Evolutionary conservation across 2,888 invertebrate genomes (phyloP).

Genomic region (Stenichneumon culpator): DNA sequence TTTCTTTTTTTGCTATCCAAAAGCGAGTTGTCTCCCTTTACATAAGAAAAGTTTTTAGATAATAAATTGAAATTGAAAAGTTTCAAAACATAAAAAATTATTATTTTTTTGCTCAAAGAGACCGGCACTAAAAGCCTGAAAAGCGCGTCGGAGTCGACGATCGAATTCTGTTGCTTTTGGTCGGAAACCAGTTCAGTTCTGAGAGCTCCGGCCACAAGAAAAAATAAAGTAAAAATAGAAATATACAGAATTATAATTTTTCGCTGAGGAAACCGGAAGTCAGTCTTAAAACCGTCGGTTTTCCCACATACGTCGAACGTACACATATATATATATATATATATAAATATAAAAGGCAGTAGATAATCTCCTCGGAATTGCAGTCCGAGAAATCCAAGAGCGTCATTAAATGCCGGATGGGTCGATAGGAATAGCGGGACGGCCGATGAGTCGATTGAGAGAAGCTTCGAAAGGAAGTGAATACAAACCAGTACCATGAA

Average conservation of each 20-base stretch:
- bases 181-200: too few species aligned
- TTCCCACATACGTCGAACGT: neutral
- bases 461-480: slow-evolving; percentile 46
- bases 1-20: too few species aligned
- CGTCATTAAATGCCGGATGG: slow-evolving; percentile 60
- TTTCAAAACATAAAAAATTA: neutral
- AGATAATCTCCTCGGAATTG: neutral
- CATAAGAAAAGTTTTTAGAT: too few species aligned
- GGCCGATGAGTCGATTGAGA: slow-evolving; percentile 47
- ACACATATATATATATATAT: neutral
- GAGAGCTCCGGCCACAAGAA: too few species aligned
- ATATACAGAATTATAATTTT: too few species aligned
- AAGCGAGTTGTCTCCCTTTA: too few species aligned
- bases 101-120: neutral
- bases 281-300: neutral
- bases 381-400: slow-evolving; percentile 39
- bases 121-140: neutral
- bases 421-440: slow-evolving; percentile 36
- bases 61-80: neutral
- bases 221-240: too few species aligned
- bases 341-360: neutral
- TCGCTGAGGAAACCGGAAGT: too few species aligned
- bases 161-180: too few species aligned
- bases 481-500: neutral
- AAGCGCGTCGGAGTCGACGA: too few species aligned